A percentile compares a stretch with the other conserved stretches of the same genome.
Evolutionary conservation across 2,113 vertebrate genomes (phyloP).

Genomic region (Rostratula benghalensis): DNA sequence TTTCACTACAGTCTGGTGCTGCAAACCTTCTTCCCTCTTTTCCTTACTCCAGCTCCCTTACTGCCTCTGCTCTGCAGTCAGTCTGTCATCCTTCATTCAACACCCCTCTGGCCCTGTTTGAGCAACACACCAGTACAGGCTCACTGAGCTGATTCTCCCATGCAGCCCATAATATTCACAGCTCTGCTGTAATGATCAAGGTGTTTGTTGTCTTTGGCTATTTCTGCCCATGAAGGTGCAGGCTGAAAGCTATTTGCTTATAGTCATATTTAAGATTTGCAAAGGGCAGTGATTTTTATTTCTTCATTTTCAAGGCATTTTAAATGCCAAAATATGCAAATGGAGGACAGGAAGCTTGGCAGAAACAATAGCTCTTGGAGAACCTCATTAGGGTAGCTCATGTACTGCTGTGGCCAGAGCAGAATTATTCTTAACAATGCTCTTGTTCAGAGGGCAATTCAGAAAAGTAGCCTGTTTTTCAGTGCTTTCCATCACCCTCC

Average conservation of each 20-base stretch:
- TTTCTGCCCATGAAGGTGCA: neutral
- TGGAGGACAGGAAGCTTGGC: neutral
- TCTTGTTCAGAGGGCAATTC: neutral
- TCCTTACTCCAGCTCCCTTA: neutral
- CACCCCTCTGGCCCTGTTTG: neutral
- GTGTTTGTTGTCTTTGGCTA: neutral
- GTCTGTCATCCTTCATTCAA: neutral
- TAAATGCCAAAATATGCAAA: slow-evolving; percentile 25
- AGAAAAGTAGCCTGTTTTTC: neutral
- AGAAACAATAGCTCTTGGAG: slow-evolving; percentile 20
- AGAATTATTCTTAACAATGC: neutral
- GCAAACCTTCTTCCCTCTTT: neutral
- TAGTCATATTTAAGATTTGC: neutral
- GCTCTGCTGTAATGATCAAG: neutral
- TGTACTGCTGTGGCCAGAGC: neutral
- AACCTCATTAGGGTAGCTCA: neutral
- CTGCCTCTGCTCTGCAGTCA: neutral
- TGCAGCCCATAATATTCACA: neutral
- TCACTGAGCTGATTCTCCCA: neutral
- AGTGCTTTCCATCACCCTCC: neutral
- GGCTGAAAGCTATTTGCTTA: neutral
- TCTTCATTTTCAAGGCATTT: neutral
- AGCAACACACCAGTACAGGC: neutral
- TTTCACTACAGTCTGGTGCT: neutral
- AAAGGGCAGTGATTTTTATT: neutral